Evolutionary conservation across 2,797 vertebrate species (phyloP).

Genomic region (Salmo trutta): DNA sequence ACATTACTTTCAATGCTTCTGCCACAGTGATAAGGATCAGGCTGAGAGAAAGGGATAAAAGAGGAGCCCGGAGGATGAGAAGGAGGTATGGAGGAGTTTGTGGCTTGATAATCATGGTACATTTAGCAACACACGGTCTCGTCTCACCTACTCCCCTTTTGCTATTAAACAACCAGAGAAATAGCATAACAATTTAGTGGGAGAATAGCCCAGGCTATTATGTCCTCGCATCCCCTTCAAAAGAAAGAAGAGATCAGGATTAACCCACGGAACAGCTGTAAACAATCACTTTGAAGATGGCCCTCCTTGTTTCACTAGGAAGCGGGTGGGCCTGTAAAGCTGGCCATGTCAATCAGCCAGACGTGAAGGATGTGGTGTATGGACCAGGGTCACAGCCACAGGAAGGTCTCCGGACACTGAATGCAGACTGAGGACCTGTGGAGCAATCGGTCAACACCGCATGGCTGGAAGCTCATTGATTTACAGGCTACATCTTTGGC

Average conservation of each 20-base stretch:
- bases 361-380: slow-evolving; percentile 80
- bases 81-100: slow-evolving; percentile 49
- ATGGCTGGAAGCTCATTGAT: slow-evolving; percentile 36
- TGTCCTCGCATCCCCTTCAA: slow-evolving; percentile 78
- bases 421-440: slow-evolving; percentile 15
- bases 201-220: slow-evolving; percentile 79
- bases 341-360: slow-evolving; percentile 80
- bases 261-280: slow-evolving; percentile 90
- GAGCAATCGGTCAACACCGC: slow-evolving; percentile 20
- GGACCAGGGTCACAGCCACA: slow-evolving; percentile 31
- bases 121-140: slow-evolving; percentile 73
- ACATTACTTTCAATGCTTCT: slow-evolving; percentile 81
- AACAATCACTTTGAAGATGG: slow-evolving; percentile 91
- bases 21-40: slow-evolving; percentile 79
- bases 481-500: slow-evolving; percentile 44
- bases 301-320: slow-evolving; percentile 66
- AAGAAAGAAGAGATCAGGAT: slow-evolving; percentile 84
- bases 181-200: slow-evolving; percentile 83
- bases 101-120: slow-evolving; percentile 73
- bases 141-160: slow-evolving; percentile 63
- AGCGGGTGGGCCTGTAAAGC: slow-evolving; percentile 67
- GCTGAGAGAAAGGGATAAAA: slow-evolving; percentile 77
- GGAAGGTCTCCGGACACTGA: slow-evolving; percentile 54
- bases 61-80: slow-evolving; percentile 41
- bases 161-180: slow-evolving; percentile 65